Percentiles rank a stretch among this genome's conserved stretches.
Conservation (phyloP, 2,888 invertebrate genomes). For the Argyresthia goedartella region DNA sequence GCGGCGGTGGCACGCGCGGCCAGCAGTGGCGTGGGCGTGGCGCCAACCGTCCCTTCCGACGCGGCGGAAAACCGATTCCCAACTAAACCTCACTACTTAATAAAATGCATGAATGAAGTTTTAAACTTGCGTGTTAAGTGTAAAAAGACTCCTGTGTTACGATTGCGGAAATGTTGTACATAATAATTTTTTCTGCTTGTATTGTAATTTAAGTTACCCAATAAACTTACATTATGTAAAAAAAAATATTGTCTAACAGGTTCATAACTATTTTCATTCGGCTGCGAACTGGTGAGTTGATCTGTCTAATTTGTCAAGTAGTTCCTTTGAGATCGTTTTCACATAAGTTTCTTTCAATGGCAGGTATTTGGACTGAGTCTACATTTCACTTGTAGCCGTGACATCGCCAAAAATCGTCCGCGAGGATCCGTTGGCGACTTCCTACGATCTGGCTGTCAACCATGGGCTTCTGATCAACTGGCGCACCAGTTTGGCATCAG, state of each 20-base stretch:
- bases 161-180: constrained; percentile 54
- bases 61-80: constrained; percentile 47
- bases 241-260: constrained; percentile 30
- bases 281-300: constrained; percentile 44
- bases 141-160: constrained; percentile 42
- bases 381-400: background rate
- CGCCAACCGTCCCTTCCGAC: constrained; percentile 47
- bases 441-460: background rate
- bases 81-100: constrained; percentile 28
- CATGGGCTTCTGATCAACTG: background rate
- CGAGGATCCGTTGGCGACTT: background rate
- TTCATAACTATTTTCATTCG: constrained; percentile 28
- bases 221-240: constrained; percentile 53
- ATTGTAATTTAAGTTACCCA: constrained; percentile 45
- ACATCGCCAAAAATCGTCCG: background rate
- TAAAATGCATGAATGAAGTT: constrained; percentile 30
- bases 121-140: constrained; percentile 37
- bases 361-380: constrained; percentile 1
- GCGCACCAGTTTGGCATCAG: background rate
- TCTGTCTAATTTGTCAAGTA: constrained; percentile 30
- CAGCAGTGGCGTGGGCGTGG: constrained; percentile 33
- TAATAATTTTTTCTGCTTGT: constrained; percentile 56
- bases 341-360: background rate
- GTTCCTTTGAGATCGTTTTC: constrained; percentile 16
- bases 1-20: constrained; percentile 38